Percentiles rank a stretch among this genome's conserved stretches.
Conservation (phyloP, 2,797 vertebrate species). For the Hydrolagus colliei region DNA sequence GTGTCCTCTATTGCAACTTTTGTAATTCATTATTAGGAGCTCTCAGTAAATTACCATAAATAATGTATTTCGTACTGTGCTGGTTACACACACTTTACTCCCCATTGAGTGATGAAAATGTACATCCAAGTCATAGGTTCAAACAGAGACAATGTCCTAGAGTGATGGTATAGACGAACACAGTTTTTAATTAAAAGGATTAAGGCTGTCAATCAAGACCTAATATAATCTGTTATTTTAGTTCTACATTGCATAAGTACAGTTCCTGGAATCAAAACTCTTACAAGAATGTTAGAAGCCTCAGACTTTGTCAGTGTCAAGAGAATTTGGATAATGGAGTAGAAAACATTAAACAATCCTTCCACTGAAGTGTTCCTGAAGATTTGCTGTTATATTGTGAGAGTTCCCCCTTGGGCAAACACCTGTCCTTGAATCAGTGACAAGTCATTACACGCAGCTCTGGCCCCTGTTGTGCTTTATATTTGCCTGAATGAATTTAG, state of each 20-base stretch:
- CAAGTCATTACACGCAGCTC: constrained; percentile 48
- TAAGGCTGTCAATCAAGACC: constrained; percentile 50
- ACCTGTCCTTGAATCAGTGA: constrained; percentile 53
- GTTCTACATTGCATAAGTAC: constrained; percentile 41
- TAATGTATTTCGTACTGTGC: constrained; percentile 25
- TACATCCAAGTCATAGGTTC: constrained; percentile 44
- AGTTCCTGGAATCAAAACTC: constrained; percentile 46
- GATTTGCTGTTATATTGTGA: constrained; percentile 40
- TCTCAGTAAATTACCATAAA: not conserved
- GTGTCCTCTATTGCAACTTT: not conserved
- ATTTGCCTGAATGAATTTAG: constrained; percentile 44
- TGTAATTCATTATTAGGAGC: not conserved
- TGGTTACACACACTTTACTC: constrained; percentile 37
- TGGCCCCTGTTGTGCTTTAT: constrained; percentile 42
- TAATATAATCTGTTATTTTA: constrained; percentile 48
- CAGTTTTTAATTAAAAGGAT: constrained; percentile 56
- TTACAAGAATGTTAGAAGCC: constrained; percentile 43
- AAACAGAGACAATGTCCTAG: constrained; percentile 50
- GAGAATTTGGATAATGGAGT: constrained; percentile 46
- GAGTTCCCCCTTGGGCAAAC: constrained; percentile 55
- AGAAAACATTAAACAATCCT: constrained; percentile 37
- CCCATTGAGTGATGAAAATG: constrained; percentile 43
- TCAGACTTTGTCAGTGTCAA: constrained; percentile 43
- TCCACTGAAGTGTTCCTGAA: constrained; percentile 45
- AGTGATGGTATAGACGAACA: constrained; percentile 41